Conservation (phyloP, 1,140 invertebrate species). For the Euglossa dilemma region DNA sequence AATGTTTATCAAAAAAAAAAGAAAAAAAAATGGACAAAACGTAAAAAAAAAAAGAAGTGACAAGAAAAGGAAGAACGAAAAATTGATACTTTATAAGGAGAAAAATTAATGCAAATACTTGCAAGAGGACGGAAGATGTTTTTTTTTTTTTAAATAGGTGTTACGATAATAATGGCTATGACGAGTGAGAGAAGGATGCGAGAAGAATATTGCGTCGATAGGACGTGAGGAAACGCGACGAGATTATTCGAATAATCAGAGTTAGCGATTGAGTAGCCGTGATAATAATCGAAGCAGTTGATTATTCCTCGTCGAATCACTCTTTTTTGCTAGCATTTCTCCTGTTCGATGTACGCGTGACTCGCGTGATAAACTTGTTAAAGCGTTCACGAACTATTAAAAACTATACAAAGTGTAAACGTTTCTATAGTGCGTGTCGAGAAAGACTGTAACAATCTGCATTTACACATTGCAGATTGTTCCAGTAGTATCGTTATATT, state of each 20-base stretch:
- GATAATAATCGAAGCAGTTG: constrained; percentile 15
- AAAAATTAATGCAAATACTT: too few species aligned
- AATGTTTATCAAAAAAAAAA: constrained; percentile 8
- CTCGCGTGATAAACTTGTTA: constrained; percentile 22
- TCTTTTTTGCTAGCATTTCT: constrained; percentile 34
- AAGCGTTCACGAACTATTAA: constrained; percentile 24
- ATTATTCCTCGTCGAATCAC: constrained; percentile 27
- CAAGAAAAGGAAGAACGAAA: neutral
- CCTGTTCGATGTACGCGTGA: constrained; percentile 31
- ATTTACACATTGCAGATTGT: constrained; percentile 5
- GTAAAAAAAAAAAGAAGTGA: neutral
- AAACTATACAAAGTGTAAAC: constrained; percentile 16
- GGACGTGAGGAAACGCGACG: neutral
- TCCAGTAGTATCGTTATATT: constrained; percentile 23
- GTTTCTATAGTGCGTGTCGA: constrained; percentile 8
- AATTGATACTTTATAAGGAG: too few species aligned
- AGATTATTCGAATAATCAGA: neutral
- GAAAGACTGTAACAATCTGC: constrained; percentile 28
- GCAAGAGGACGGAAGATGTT: too few species aligned
- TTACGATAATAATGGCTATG: constrained; percentile 25
- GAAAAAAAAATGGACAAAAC: neutral
- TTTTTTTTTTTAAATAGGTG: too few species aligned
- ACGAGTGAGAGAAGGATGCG: neutral
- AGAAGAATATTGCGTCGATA: neutral
- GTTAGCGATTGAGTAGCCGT: neutral